phyloP scores from a whole-genome alignment of 2,888 invertebrate species.

The Rutpela maculata region DNA sequence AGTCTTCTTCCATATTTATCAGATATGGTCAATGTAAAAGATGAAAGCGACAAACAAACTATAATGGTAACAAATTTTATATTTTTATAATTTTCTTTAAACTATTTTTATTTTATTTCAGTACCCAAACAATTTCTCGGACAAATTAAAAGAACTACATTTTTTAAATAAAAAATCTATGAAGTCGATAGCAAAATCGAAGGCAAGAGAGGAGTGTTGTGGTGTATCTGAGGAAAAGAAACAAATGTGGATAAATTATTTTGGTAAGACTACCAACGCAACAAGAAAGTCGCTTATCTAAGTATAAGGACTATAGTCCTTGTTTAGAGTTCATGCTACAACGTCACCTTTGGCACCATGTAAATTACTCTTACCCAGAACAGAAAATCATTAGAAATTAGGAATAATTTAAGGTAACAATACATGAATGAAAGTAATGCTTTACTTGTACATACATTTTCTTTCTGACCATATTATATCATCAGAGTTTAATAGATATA shows the following conservation, averaged over 20 bases:
- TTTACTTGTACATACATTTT: background rate
- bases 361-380: slow-evolving; percentile 19
- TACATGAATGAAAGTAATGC: background rate
- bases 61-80: no score
- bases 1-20: no score
- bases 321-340: slow-evolving; percentile 37
- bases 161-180: no score
- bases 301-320: slow-evolving; percentile 29
- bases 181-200: no score
- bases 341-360: slow-evolving; percentile 32
- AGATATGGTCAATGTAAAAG: no score
- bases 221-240: no score
- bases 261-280: background rate
- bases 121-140: no score
- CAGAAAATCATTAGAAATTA: background rate
- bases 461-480: background rate
- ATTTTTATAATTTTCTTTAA: no score
- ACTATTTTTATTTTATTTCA: no score
- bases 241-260: background rate
- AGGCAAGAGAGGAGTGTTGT: no score
- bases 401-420: background rate
- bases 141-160: no score
- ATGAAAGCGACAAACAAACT: no score
- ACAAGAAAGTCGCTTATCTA: background rate
- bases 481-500: background rate